These are phyloP conservation scores for Oceanites oceanicus DNA, from an alignment of 2,113 vertebrate species.

Conservation along the genomic window DNA sequence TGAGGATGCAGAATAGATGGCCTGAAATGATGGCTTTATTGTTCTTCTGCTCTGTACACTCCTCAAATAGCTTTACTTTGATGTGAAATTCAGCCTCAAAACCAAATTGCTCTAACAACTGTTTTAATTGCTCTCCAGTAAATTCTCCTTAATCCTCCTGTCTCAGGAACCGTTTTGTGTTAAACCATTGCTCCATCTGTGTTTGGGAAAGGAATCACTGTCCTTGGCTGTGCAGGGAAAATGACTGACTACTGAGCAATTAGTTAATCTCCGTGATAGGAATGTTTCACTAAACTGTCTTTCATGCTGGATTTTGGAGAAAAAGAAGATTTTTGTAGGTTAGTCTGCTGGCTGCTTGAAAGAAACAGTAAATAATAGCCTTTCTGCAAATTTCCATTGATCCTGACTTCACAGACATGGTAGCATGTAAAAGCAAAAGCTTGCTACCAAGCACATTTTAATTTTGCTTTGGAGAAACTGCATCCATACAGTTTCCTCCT, in stretches of 20 bases:
- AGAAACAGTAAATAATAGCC: conserved; percentile 36
- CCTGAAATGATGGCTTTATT: conserved; percentile 21
- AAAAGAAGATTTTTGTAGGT: conserved; percentile 28
- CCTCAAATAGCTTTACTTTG: conserved; percentile 25
- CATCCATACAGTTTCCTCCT: not conserved
- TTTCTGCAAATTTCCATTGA: conserved; percentile 33
- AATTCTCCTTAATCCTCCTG: conserved; percentile 60
- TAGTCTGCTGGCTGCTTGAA: conserved; percentile 12
- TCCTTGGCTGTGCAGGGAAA: conserved; percentile 28
- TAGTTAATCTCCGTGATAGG: conserved; percentile 52
- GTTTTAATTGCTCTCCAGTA: conserved; percentile 59
- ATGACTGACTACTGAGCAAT: conserved; percentile 57
- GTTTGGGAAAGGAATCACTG: not conserved
- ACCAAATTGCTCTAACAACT: conserved; percentile 41
- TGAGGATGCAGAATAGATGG: conserved; percentile 1
- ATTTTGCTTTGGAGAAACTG: conserved; percentile 13
- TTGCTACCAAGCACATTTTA: not conserved
- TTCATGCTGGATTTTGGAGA: conserved; percentile 46
- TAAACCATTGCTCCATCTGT: conserved; percentile 10
- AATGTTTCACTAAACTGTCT: conserved; percentile 35
- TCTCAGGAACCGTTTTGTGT: conserved; percentile 30
- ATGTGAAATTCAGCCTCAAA: conserved; percentile 44
- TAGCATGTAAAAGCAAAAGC: not conserved
- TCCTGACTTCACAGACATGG: not conserved
- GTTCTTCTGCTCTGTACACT: not conserved